phyloP scores from a whole-genome alignment of 2,888 invertebrate species.

The Dynastes hyllus region DNA sequence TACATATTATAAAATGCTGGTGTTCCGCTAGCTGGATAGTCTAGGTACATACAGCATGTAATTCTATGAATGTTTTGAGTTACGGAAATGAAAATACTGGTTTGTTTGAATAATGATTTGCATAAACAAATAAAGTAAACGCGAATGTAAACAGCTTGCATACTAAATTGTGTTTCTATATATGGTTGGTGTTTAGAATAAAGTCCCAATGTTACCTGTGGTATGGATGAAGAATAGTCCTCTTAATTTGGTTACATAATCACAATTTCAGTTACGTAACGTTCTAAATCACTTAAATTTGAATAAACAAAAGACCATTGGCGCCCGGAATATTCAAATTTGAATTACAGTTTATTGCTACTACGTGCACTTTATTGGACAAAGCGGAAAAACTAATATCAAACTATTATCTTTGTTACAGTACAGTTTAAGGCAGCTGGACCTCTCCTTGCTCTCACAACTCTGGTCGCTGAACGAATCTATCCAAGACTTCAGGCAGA shows the following conservation, averaged over 20 bases:
- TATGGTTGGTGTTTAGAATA: not conserved
- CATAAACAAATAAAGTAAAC: constrained; percentile 8
- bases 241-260: too few species aligned
- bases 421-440: constrained; percentile 92
- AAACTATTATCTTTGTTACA: constrained; percentile 71
- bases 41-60: not conserved
- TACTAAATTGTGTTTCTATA: constrained; percentile 5
- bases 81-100: not conserved
- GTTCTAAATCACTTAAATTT: too few species aligned
- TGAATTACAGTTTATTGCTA: too few species aligned
- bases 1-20: too few species aligned
- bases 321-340: too few species aligned
- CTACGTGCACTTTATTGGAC: too few species aligned
- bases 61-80: constrained; percentile 5
- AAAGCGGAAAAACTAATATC: too few species aligned
- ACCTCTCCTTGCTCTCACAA: constrained; percentile 91
- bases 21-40: too few species aligned
- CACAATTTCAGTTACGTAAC: too few species aligned
- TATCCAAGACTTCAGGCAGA: constrained; percentile 89
- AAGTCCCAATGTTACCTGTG: too few species aligned
- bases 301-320: too few species aligned
- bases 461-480: constrained; percentile 94
- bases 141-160: not conserved
- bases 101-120: constrained; percentile 2
- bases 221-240: too few species aligned